Evolutionary conservation across 2,888 invertebrate species (phyloP), one percentile per base, ranked within the genome.

Genomic region (Pseudococcus longispinus): DNA sequence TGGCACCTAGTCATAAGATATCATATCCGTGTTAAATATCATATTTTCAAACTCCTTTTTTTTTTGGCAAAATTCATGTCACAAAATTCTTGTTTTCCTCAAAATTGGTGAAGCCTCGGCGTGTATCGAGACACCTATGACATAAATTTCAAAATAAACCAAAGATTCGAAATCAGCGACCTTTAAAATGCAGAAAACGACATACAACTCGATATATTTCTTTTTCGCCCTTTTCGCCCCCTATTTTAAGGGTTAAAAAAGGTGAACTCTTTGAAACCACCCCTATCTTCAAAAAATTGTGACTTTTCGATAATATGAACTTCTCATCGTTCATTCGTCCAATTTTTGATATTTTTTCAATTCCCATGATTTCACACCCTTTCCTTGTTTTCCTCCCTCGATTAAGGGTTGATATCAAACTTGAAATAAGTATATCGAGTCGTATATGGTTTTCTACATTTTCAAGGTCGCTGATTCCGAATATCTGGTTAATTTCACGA

Each of bases 131-230:
- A 18, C 29, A 32, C 15, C 32, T 32, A 29, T 18, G 70, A 11
- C 5, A 0, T 80, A 1, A 37, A 80, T 42, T 3, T 20, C 5
- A 80, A 42, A 80, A 42, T 6, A 2, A 9, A 0, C 3, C 20
- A 2, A 42, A 80, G 11, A 80, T 80, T 80, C 42, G 42, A 42
- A 42, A 20, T 80, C 42, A 42, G 42, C 42, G 42, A 6, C 42
- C 42, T 80, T 6, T 2, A 42, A 42, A 80, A 18, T 42, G n/a
- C 20, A 20, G 32, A 42, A 80, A 80, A 29, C 77, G 42, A 80
- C 20, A 42, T 80, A 42, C 42, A 37, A 80, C 77, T 42, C 77
- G 77, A 80, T 80, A 80, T 80, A 20, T 20, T 80, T 80, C 5
- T 6, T 0, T 80, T 80, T 20, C 42, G 20, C 42, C 37, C 42